Evolutionary conservation across 2,113 vertebrate species (phyloP).

Genomic region (Marmota flaviventris): DNA sequence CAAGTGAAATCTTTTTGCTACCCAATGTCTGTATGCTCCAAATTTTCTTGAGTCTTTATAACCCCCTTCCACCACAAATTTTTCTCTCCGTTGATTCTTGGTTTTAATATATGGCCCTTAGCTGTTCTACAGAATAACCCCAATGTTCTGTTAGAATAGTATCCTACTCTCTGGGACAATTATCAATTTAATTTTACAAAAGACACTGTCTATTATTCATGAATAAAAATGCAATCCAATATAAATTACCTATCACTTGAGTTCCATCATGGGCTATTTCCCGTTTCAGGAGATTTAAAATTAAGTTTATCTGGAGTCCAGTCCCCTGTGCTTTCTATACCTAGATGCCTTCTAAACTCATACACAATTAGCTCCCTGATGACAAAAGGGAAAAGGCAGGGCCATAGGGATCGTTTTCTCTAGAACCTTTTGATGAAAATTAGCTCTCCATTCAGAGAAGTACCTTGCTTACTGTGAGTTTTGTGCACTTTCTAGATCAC

Average conservation of each 20-base stretch:
- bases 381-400: not conserved
- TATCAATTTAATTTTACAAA: not conserved
- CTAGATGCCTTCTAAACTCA: not conserved
- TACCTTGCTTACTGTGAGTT: not conserved
- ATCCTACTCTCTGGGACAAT: not conserved
- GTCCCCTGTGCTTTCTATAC: not conserved
- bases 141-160: not conserved
- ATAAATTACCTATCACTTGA: not conserved
- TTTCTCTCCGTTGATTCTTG: not conserved
- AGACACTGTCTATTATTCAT: not conserved
- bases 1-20: not conserved
- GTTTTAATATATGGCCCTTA: not conserved
- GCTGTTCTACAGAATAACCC: not conserved
- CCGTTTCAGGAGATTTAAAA: not conserved
- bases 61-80: not conserved
- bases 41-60: not conserved
- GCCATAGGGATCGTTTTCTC: not conserved
- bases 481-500: not conserved
- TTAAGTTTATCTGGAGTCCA: not conserved
- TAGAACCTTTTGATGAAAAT: conserved; percentile 27
- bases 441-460: not conserved
- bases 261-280: not conserved
- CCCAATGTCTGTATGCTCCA: not conserved
- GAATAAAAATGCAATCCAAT: not conserved
- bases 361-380: not conserved